Percentiles rank a stretch among this genome's conserved stretches.
Evolutionary conservation across 30 jellyfish, hydroid and myxozoan genomes (phyloP).

Genomic region (Pelagia noctiluca): DNA sequence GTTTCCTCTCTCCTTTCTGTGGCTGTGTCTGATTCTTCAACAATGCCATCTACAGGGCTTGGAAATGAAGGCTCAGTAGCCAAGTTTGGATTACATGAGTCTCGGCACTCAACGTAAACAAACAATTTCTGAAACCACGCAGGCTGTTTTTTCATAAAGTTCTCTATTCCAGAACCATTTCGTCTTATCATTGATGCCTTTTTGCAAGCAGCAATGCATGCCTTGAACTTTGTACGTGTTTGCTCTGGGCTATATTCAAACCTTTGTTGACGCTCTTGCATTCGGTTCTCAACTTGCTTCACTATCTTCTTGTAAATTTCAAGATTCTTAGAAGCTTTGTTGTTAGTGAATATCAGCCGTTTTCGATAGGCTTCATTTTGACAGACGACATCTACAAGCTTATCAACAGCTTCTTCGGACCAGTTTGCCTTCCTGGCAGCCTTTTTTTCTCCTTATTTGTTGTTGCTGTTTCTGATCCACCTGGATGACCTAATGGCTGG

Average conservation of each 20-base stretch:
- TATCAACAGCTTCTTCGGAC: constrained; percentile 26
- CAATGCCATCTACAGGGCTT: too few species aligned
- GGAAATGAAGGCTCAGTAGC: constrained; percentile 21
- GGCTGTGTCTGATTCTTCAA: too few species aligned
- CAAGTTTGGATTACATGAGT: background rate
- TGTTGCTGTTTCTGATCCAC: constrained; percentile 1
- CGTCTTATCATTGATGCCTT: constrained; percentile 45
- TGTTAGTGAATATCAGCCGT: constrained; percentile 35
- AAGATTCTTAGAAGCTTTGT: constrained; percentile 30
- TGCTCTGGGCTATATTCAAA: constrained; percentile 26
- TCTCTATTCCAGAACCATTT: constrained; percentile 49
- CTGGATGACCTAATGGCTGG: constrained; percentile 34
- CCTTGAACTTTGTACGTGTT: constrained; percentile 26
- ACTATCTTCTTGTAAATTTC: constrained; percentile 35
- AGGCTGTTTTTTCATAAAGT: constrained; percentile 36
- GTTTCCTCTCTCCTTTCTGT: too few species aligned
- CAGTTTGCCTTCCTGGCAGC: constrained; percentile 37
- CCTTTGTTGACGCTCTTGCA: constrained; percentile 43
- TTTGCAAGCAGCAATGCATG: constrained; percentile 40
- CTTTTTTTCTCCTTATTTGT: constrained; percentile 23
- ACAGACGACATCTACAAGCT: constrained; percentile 11
- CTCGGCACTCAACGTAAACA: constrained; percentile 17
- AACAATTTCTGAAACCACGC: constrained; percentile 40
- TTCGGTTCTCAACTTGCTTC: constrained; percentile 13
- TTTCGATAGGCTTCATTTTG: constrained; percentile 17